Evolutionary conservation across 2,888 invertebrate species (phyloP), one percentile per base, ranked within the genome.

Genomic region (Metopia argyrocephala): DNA sequence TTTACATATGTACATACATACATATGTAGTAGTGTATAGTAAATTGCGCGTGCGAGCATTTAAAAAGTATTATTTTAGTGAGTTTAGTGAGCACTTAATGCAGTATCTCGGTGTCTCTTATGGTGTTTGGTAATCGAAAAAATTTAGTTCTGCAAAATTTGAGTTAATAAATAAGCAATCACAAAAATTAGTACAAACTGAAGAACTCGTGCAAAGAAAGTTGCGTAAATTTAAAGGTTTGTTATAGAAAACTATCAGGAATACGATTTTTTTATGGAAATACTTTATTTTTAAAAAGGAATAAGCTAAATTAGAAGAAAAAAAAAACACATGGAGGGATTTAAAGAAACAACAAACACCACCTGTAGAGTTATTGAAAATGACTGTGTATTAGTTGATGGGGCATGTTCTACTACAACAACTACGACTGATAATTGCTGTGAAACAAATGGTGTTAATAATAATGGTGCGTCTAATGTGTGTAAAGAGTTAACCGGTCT

Each of bases 401-500:
- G 68, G 50, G 52, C 75, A 71, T 76, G 75, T 59, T 76, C 61
- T 70, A 38, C 65, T 52, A 80, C 74, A 68, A 68, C 73, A 84
- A 73, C 79, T 83, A 82, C 83, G 79, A 83, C 78, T 65, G 62
- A 73, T 69, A 76, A 73, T 76, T 74, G 70, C 76, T 78, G 79
- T 75, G 75, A 66, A 66, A 71, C 62, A 70, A 78, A 52, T 25
- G 18, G 38, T 52, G 21, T 21, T 65, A 54, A 31, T 54, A 6
- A 48, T 48, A 18, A 18, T 28, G 38, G 57, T 76, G 83, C 70
- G 85, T 86, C 84, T 86, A 84, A 82, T 84, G 83, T 78, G 74
- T 68, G 74, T 61, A 81, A 78, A 73, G 80, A 78, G 65, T 20
- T 83, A 80, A 89, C 89, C 80, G 96, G 96, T 73, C 91, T 96